Conservation (phyloP, 2,797 vertebrate genomes). For the Helarctos malayanus region DNA sequence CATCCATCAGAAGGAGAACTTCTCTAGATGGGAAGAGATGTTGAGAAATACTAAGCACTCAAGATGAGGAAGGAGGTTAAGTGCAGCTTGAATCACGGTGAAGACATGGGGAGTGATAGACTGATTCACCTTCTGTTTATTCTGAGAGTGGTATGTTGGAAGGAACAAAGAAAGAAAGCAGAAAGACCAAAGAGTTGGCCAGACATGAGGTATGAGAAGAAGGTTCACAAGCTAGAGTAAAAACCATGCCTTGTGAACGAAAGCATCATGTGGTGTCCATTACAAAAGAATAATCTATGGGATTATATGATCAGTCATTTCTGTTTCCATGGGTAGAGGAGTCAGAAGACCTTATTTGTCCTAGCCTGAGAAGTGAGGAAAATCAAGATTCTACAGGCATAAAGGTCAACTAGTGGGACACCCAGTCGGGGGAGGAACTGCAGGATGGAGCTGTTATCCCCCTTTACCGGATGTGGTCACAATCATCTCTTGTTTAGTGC, state of each 20-base stretch:
- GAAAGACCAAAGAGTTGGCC: background rate
- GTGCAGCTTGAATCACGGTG: rapidly evolving
- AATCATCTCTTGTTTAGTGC: background rate
- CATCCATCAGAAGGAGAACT: rapidly evolving
- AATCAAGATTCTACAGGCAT: background rate
- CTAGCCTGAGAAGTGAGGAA: background rate
- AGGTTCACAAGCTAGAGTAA: background rate
- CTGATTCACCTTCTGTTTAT: background rate
- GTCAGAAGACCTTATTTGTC: background rate
- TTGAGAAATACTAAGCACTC: background rate
- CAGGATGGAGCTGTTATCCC: too few relatives aligned
- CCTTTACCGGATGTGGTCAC: background rate
- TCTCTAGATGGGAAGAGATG: too few relatives aligned
- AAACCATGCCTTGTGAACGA: background rate
- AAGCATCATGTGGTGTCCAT: background rate
- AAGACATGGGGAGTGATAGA: rapidly evolving
- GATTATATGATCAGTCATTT: background rate
- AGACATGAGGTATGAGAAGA: background rate
- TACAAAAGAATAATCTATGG: background rate
- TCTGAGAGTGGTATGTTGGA: background rate
- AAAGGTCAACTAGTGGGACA: background rate
- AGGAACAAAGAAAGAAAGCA: background rate
- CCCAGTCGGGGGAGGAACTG: too few relatives aligned
- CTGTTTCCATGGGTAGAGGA: background rate
- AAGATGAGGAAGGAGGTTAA: background rate